Percentiles rank a stretch among this genome's conserved stretches.
phyloP scores from a whole-genome alignment of 1,140 invertebrate species.

The Centruroides sculpturatus region DNA sequence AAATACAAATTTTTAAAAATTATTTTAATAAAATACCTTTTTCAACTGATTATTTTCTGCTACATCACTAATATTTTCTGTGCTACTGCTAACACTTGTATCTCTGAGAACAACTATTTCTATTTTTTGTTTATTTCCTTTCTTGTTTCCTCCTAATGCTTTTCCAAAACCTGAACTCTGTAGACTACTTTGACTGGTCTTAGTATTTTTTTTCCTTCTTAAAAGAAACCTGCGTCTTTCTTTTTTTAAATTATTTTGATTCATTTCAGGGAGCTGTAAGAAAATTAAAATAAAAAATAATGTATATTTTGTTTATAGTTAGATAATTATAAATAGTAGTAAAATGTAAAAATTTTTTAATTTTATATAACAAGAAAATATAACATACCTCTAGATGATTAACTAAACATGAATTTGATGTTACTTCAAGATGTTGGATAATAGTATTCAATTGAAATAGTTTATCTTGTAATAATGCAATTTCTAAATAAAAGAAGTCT shows the following conservation, averaged over 20 bases:
- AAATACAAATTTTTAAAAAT: conserved; percentile 1
- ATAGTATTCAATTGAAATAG: conserved; percentile 43
- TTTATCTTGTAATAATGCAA: conserved; percentile 45
- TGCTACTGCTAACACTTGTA: conserved; percentile 5
- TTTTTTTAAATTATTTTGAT: conserved; percentile 49
- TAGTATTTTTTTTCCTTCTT: conserved; percentile 42
- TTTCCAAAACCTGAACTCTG: neutral
- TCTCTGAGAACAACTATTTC: conserved; percentile 13
- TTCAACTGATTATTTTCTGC: conserved; percentile 6
- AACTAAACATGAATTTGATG: conserved; percentile 6
- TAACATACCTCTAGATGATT: conserved; percentile 10
- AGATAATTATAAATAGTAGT: too few species aligned
- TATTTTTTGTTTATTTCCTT: conserved; percentile 9
- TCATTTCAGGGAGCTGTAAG: conserved; percentile 22
- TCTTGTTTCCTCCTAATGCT: neutral
- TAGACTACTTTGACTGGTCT: conserved; percentile 1
- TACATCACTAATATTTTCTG: conserved; percentile 6
- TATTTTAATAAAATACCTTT: conserved; percentile 3
- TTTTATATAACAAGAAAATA: neutral
- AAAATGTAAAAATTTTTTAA: too few species aligned
- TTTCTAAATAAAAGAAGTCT: conserved; percentile 5
- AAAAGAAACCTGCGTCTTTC: conserved; percentile 51
- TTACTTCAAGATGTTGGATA: conserved; percentile 34
- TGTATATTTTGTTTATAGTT: neutral
- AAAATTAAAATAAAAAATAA: neutral